Evolutionary conservation across 2,113 vertebrate genomes (phyloP).

Genomic region (Anoura caudifer): DNA sequence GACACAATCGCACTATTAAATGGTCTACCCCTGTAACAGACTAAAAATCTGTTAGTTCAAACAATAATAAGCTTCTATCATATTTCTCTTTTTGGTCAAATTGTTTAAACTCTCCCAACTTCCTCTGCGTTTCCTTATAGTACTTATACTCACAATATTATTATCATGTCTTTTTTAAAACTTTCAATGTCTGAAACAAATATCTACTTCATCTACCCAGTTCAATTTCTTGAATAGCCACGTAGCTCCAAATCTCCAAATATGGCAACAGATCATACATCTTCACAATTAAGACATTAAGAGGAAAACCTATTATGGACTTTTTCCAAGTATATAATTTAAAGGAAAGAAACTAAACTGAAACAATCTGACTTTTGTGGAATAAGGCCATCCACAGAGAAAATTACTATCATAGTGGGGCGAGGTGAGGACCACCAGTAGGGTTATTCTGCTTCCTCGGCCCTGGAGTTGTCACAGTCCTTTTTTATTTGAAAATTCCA

Average conservation of each 20-base stretch:
- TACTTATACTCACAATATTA: not conserved
- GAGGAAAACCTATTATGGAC: not conserved
- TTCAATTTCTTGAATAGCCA: not conserved
- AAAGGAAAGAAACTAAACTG: not conserved
- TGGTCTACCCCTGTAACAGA: not conserved
- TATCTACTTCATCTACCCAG: not conserved
- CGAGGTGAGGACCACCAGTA: not conserved
- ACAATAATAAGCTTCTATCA: not conserved
- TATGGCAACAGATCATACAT: not conserved
- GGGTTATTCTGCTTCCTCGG: not conserved
- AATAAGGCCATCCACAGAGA: not conserved
- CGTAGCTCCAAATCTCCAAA: not conserved
- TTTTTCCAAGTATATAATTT: not conserved
- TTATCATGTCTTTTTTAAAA: not conserved
- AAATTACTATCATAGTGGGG: not conserved
- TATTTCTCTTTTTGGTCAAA: not conserved
- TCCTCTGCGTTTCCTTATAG: not conserved
- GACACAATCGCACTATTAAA: not conserved
- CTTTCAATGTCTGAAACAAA: not conserved
- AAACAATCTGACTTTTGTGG: not conserved
- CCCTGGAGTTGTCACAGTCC: not conserved
- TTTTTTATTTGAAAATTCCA: not conserved
- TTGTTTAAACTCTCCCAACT: not conserved
- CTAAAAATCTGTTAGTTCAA: not conserved
- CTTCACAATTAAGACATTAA: not conserved